Evolutionary conservation across 1,140 invertebrate genomes (phyloP).

Genomic region (Drosophila bifasciata): DNA sequence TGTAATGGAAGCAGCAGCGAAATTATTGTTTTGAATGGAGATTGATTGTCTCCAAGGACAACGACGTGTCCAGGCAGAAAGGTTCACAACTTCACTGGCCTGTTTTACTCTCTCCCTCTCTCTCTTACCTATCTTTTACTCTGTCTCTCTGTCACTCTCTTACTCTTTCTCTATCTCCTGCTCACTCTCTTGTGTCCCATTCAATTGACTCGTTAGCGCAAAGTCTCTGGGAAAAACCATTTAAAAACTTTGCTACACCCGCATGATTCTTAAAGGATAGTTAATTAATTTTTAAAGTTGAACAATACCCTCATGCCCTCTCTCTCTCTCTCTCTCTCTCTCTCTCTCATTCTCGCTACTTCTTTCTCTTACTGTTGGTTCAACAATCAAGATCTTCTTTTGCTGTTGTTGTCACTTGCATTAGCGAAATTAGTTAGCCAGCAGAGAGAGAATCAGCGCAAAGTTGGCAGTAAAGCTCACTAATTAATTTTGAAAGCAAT

Average conservation of each 20-base stretch:
- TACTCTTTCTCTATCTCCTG: no score
- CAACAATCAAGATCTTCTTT: slow-evolving; percentile 56
- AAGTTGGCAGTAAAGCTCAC: slow-evolving; percentile 38
- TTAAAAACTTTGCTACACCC: slow-evolving; percentile 48
- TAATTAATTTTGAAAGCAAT: slow-evolving; percentile 70
- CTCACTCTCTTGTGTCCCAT: background rate
- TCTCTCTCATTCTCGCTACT: slow-evolving; percentile 1
- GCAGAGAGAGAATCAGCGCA: slow-evolving; percentile 5
- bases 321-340: background rate
- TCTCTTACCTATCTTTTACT: no score
- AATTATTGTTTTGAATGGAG: slow-evolving; percentile 83
- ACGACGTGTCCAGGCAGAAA: slow-evolving; percentile 62
- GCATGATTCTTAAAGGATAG: slow-evolving; percentile 68
- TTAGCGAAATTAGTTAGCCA: slow-evolving; percentile 69
- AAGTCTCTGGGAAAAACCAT: slow-evolving; percentile 47
- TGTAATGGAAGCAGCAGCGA: slow-evolving; percentile 35
- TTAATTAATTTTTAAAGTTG: slow-evolving; percentile 81
- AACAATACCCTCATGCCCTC: slow-evolving; percentile 41
- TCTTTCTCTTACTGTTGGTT: slow-evolving; percentile 10
- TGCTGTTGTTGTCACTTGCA: slow-evolving; percentile 67
- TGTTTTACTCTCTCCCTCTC: background rate
- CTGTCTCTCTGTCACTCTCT: no score
- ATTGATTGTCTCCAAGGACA: slow-evolving; percentile 83
- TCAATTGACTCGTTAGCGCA: slow-evolving; percentile 61
- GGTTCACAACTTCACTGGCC: slow-evolving; percentile 41